Base-by-base conservation (phyloP, 2,888 invertebrate genomes). In the Bombyx huttoni region DNA sequence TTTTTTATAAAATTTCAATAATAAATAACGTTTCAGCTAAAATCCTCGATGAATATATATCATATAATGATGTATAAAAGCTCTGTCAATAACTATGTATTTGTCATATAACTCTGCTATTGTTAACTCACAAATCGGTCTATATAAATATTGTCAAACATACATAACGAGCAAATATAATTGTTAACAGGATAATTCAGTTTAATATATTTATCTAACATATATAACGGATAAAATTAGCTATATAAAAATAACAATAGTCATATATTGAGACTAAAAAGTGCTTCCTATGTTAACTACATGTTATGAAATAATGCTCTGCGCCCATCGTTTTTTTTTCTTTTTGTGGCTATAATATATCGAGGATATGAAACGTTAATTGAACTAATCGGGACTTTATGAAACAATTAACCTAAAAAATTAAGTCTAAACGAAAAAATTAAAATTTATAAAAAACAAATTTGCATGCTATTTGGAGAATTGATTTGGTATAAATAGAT, bases 131-230 rank as follows among this genome's bases (percentile, higher is more conserved):
- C 49, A 52, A 51, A 24, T 24, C 24, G 24, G 12, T 40, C 40
- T 40, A 12, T 40, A 12, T 40, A 40, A 10, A 40, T 40, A 6
- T 40, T 12, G 40, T 5, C 24, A 40, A 40, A 40, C 12, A 35
- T 13, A 13, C 35, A 49, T 34, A 33, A 3, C 24, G 34, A 49
- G 10, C 48, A 8, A 13, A n/a, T 47, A n/a, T 47, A n/a, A 13
- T 12, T 48, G 9, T 48, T 24, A 14, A 14, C 48, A 14, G 13
- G 48, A 14, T 14, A 24, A 24, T 24, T 24, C 13, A 49, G 5
- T 12, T 82, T 80, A 80, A 75, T 83, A 81, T 85, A 85, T 85
- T 85, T 85, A 85, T 84, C 83, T 83, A 82, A 83, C 79, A 81
- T 82, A 75, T 60, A 62, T 70, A 81, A 81, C 78, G 75, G 77